A percentile compares a stretch with the other conserved stretches of the same genome.
Evolutionary conservation across 2,888 invertebrate genomes (phyloP).

Genomic region (Imbricaverruca yamaguchii): DNA sequence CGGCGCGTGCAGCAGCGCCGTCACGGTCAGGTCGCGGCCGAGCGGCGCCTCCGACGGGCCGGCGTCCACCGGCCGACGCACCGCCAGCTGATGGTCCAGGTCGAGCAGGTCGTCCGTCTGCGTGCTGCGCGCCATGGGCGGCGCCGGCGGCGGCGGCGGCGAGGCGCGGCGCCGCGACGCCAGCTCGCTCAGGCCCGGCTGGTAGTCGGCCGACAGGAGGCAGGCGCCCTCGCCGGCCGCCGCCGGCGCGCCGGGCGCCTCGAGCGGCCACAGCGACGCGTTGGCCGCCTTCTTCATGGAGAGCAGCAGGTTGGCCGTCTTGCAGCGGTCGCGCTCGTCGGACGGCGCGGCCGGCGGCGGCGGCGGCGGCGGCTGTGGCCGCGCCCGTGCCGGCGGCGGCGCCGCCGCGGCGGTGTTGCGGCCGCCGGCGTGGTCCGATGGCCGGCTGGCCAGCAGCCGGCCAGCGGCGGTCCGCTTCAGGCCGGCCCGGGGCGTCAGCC

Average conservation of each 20-base stretch:
- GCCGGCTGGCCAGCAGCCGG: neutral
- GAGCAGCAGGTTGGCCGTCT: neutral
- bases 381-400: neutral
- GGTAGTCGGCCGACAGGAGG: neutral
- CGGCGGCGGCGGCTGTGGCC: neutral
- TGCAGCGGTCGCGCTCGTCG: neutral
- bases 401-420: no score
- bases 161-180: conserved; percentile 1
- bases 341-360: neutral
- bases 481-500: neutral
- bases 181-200: conserved; percentile 4
- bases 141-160: neutral
- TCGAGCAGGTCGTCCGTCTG: neutral
- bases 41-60: neutral
- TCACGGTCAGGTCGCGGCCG: neutral
- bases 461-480: neutral
- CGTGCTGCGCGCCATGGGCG: neutral
- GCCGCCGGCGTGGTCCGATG: neutral
- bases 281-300: neutral
- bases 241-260: neutral
- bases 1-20: neutral
- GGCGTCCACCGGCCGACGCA: neutral
- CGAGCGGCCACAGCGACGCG: conserved; percentile 4
- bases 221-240: neutral
- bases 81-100: neutral